Evolutionary conservation across 2,113 vertebrate genomes (phyloP).

Genomic region (Rafetus swinhoei): DNA sequence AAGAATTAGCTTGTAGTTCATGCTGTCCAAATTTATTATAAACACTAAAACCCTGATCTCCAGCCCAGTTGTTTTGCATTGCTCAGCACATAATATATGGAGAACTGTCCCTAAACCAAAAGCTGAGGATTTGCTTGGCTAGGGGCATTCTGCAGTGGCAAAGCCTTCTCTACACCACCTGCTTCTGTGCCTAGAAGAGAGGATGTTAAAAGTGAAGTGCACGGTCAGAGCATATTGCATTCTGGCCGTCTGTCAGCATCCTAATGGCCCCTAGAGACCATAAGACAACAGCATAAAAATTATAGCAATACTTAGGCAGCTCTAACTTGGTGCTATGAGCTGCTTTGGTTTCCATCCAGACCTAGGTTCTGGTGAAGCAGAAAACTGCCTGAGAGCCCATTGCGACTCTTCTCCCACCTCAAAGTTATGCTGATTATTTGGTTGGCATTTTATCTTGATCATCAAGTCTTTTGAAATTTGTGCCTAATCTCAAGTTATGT

Average conservation of each 20-base stretch:
- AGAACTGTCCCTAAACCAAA: not conserved
- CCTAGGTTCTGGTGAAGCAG: not conserved
- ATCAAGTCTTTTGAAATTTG: not conserved
- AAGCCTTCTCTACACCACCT: not conserved
- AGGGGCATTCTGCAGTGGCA: not conserved
- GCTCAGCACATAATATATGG: not conserved
- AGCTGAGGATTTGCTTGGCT: not conserved
- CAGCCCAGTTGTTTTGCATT: not conserved
- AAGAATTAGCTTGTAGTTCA: not conserved
- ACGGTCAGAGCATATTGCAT: not conserved
- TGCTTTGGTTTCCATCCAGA: not conserved
- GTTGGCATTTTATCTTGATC: not conserved
- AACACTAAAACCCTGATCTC: not conserved
- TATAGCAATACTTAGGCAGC: not conserved
- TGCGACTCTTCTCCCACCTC: not conserved
- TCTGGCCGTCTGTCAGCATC: not conserved
- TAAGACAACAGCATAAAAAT: not conserved
- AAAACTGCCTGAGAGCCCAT: not conserved
- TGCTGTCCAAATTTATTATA: not conserved
- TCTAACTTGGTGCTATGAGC: not conserved
- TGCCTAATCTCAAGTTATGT: not conserved
- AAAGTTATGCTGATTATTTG: not conserved
- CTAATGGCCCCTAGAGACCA: not conserved
- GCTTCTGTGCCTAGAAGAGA: not conserved
- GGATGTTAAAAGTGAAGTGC: not conserved